Evolutionary conservation across 1,140 invertebrate genomes (phyloP).

Genomic region (Thalassaphorura encarpata): DNA sequence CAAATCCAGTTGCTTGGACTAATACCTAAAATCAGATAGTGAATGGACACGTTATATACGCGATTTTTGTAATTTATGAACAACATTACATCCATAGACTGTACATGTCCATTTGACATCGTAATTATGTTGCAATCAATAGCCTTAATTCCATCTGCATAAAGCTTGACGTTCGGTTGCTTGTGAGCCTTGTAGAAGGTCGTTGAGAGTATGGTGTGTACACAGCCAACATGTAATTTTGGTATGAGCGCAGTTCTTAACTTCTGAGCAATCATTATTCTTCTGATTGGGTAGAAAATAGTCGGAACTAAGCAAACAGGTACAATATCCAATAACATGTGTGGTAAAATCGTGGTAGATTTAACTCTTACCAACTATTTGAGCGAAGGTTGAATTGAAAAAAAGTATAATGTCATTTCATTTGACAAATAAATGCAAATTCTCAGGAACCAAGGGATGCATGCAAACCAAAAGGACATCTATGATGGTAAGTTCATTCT

Average conservation of each 20-base stretch:
- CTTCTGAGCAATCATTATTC: background rate
- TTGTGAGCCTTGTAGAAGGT: background rate
- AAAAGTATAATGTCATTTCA: too few species aligned
- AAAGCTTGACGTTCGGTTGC: background rate
- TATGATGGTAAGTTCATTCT: too few species aligned
- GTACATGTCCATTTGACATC: background rate
- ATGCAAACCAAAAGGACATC: background rate
- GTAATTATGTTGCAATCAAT: background rate
- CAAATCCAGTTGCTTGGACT: background rate
- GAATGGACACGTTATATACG: too few species aligned
- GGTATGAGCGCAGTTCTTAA: background rate
- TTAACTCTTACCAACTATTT: background rate
- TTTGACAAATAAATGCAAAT: background rate
- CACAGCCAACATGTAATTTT: background rate
- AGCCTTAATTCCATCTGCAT: background rate
- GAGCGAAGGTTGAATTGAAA: background rate
- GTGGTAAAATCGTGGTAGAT: background rate
- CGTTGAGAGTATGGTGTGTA: background rate
- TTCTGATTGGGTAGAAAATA: background rate
- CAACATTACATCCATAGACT: too few species aligned
- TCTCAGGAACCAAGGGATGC: background rate
- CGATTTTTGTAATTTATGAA: too few species aligned
- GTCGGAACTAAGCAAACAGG: background rate
- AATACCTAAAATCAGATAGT: too few species aligned
- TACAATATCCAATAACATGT: background rate